Evolutionary conservation across 2,888 invertebrate genomes (phyloP), one percentile per base, ranked within the genome.

Genomic region (Chymomyza procnemis): DNA sequence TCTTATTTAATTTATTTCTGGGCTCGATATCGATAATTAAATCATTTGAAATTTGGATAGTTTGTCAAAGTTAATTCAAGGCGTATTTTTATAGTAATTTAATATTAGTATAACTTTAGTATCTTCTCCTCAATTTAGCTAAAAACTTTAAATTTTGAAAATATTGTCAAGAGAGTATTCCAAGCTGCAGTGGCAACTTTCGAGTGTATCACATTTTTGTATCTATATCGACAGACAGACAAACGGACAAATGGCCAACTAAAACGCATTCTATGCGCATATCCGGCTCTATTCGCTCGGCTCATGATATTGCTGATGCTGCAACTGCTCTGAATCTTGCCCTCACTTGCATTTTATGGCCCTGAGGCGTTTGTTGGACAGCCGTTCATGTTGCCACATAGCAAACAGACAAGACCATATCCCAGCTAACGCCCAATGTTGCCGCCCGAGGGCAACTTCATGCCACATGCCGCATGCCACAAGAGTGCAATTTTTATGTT

Each of bases 261-360:
- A 50, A 18, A 16, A 18, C 16, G 50, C 50, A 50, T 50, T 18
- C 50, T 50, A 50, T 50, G 50, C 50, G 50, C 50, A 50, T 19
- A 50, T 50, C 50, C 50, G 50, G 50, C 50, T 41, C 34, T 41
- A 41, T 41, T 41, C 34, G 34, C 34, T 12, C 12, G 34, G 34
- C 34, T 41, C 34, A 12, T 41, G 34, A 41, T 16, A 9, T 18
- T 50, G 50, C n/a, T 50, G 50, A 50, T 19, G 50, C 50, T 18
- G 50, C 50, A 50, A 19, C 19, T 16, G 50, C 50, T 41, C 34
- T 2, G 12, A 12, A 41, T 41, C 34, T 41, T 18, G 50, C 50
- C 50, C 50, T 16, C 50, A 50, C 18, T 50, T 50, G 50, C 50
- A n/a, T 50, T 50, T 50, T 50, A 50, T 50, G 18, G 50, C 50